Evolutionary conservation across 2,797 vertebrate genomes (phyloP), one percentile per base, ranked within the genome.

Genomic region (Kryptolebias ocellatus): DNA sequence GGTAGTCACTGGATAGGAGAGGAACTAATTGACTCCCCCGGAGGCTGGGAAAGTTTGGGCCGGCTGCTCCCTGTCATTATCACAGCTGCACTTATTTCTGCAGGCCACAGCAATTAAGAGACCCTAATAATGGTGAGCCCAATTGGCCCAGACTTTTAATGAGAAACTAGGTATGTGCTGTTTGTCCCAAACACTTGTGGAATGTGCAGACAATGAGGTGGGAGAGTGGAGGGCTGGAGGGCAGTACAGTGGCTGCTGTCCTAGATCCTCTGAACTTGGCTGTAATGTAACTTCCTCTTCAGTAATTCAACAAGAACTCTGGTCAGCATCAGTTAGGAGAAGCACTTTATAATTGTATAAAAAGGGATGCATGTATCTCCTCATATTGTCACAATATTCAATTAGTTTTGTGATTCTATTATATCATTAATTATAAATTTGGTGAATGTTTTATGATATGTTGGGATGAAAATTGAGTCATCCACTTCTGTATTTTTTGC

Each of bases 91-190:
- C 74, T 83, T 75, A 73, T 84, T 87, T 85, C 79, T 90, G 67
- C 70, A 87, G 78, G 83, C 85, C 77, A 69, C 79, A 79, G 76
- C 89, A 87, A 91, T 93, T 92, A 90, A 87, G 82, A 80, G 66
- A 67, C 57, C 61, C 73, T 90, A 91, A 89, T 85, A 85, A 90
- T 80, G 83, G 81, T 57, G 76, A 83, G 81, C 63, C 70, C 67
- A 90, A 92, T 92, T 91, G 90, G 77, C 83, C 77, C 79, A 85
- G 83, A 81, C 82, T 82, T 76, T 81, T 90, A 88, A 92, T 87
- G 87, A 91, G 75, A 73, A 68, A 83, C 72, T 72, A 61, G 72
- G 75, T 79, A 71, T 79, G 67, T 62, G 3, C 67, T 61, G 73
- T 72, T 57, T 65, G 53, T 69, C 82, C 81, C 80, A 88, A 90